phyloP scores from a whole-genome alignment of 2,113 vertebrate genomes.

The Apteryx owenii region DNA sequence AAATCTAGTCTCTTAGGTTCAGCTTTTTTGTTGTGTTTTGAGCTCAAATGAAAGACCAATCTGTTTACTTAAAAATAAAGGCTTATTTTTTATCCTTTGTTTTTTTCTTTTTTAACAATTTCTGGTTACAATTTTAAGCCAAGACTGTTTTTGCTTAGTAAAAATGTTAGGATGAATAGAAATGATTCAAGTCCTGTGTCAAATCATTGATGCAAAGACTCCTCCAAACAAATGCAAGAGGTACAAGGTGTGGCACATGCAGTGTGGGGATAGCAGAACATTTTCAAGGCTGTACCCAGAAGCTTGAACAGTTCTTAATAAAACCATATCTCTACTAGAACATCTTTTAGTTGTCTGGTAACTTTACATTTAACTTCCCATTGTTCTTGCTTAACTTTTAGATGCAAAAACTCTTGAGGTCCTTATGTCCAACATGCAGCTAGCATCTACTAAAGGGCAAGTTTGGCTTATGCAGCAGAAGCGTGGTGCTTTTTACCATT shows the following conservation, averaged over 20 bases:
- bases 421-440: background rate
- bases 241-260: background rate
- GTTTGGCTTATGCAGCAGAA: background rate
- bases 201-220: background rate
- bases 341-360: background rate
- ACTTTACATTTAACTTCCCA: background rate
- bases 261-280: background rate
- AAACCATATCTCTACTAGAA: background rate
- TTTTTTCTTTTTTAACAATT: background rate
- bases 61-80: background rate
- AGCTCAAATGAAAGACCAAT: background rate
- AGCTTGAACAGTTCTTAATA: background rate
- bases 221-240: background rate
- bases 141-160: background rate
- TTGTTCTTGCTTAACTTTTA: background rate
- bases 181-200: background rate
- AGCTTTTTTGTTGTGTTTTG: background rate
- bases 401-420: background rate
- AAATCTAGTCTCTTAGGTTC: background rate
- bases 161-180: background rate
- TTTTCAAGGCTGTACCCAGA: background rate
- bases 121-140: background rate
- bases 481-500: background rate
- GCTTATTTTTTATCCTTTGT: background rate
- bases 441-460: background rate